Evolutionary conservation across 1,140 invertebrate species (phyloP).

Genomic region (Heliconius nattereri): DNA sequence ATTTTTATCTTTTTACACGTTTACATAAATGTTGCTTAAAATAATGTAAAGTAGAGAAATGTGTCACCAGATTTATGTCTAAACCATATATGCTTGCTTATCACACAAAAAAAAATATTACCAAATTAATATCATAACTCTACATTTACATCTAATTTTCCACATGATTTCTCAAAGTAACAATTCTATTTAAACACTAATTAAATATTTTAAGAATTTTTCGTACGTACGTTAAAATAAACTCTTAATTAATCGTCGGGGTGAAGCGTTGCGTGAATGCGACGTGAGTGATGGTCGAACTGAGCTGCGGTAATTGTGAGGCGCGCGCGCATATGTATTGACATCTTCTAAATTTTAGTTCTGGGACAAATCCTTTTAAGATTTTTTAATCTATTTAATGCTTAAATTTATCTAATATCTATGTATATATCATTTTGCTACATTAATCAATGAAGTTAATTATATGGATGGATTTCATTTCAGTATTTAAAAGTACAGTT

Average conservation of each 20-base stretch:
- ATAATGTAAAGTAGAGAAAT: too few species aligned
- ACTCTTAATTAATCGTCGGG: conserved; percentile 68
- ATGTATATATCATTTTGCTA: too few species aligned
- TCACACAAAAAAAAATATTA: background rate
- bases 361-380: background rate
- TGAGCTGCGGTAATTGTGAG: conserved; percentile 71
- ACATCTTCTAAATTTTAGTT: conserved; percentile 31
- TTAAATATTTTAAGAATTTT: conserved; percentile 42
- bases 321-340: conserved; percentile 45
- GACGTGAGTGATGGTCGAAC: conserved; percentile 66
- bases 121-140: background rate
- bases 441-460: too few species aligned
- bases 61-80: too few species aligned
- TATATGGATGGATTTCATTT: too few species aligned
- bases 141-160: background rate
- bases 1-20: too few species aligned
- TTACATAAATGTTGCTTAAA: too few species aligned
- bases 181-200: conserved; percentile 26
- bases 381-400: background rate
- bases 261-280: conserved; percentile 58
- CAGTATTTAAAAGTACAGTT: too few species aligned
- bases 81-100: background rate
- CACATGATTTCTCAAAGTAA: conserved; percentile 1
- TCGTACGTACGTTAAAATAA: conserved; percentile 57
- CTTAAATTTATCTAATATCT: background rate